These are phyloP conservation scores for Cantharis lateralis DNA, from an alignment of 2,888 invertebrate species.

Conservation along the genomic window DNA sequence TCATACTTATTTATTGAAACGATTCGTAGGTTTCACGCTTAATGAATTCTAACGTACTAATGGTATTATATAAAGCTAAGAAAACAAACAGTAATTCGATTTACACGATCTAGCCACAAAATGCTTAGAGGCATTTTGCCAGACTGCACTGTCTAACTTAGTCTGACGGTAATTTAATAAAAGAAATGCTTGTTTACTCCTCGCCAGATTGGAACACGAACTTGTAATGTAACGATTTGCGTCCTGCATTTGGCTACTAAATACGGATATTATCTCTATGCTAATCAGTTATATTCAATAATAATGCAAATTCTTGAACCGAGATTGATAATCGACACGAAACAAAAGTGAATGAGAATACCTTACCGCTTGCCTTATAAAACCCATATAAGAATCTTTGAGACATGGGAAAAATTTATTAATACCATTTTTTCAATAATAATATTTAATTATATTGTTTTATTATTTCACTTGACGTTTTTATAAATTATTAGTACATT, in stretches of 20 bases:
- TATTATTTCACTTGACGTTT: background rate
- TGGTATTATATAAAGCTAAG: constrained; percentile 28
- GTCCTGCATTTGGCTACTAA: constrained; percentile 36
- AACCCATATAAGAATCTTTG: background rate
- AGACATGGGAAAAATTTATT: constrained; percentile 25
- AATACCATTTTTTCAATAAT: background rate
- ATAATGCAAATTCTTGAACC: constrained; percentile 37
- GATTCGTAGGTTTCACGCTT: constrained; percentile 15
- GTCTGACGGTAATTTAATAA: constrained; percentile 38
- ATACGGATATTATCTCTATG: constrained; percentile 35
- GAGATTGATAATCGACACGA: constrained; percentile 39
- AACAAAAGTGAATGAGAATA: constrained; percentile 18
- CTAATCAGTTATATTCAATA: constrained; percentile 35
- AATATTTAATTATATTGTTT: background rate
- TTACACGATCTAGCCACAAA: constrained; percentile 31
- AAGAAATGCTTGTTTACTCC: constrained; percentile 40
- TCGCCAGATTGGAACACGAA: constrained; percentile 37
- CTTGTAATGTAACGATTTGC: constrained; percentile 34
- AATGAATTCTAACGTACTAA: constrained; percentile 25
- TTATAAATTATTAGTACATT: constrained; percentile 17
- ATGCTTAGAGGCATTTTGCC: constrained; percentile 29
- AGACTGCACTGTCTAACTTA: constrained; percentile 31
- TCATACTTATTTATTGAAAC: constrained; percentile 1
- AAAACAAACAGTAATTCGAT: constrained; percentile 31
- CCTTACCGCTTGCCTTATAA: background rate